Percentiles rank a stretch among this genome's conserved stretches.
These are phyloP conservation scores for Ginglymostoma cirratum DNA, from an alignment of 2,113 vertebrate genomes.

Conservation along the genomic window DNA sequence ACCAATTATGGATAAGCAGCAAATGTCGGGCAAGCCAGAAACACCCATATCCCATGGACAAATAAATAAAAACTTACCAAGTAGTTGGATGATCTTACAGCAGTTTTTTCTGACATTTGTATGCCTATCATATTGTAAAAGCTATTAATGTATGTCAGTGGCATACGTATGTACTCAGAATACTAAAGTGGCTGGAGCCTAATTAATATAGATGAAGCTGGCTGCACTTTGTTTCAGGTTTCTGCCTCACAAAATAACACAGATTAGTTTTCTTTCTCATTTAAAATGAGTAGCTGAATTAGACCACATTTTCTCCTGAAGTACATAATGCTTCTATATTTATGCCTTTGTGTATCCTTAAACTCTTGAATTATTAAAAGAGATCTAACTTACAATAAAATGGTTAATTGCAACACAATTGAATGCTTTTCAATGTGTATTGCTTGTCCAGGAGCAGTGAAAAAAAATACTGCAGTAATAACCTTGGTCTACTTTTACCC, in stretches of 20 bases:
- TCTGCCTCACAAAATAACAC: not conserved
- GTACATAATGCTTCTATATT: not conserved
- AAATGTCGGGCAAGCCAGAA: no score
- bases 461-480: not conserved
- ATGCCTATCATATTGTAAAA: slow-evolving; percentile 1
- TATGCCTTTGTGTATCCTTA: slow-evolving; percentile 3
- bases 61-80: not conserved
- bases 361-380: not conserved
- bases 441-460: not conserved
- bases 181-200: not conserved
- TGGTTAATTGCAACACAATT: not conserved
- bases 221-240: slow-evolving; percentile 7
- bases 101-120: not conserved
- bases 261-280: not conserved
- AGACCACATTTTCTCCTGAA: not conserved
- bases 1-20: no score
- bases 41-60: no score
- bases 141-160: slow-evolving; percentile 25
- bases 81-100: not conserved
- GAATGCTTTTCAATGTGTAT: not conserved
- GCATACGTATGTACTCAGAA: not conserved
- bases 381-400: not conserved
- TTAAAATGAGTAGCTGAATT: not conserved
- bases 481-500: not conserved
- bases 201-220: slow-evolving; percentile 22